These are phyloP conservation scores for Ataeniobius toweri DNA, from an alignment of 2,797 vertebrate species.

Conservation along the genomic window DNA sequence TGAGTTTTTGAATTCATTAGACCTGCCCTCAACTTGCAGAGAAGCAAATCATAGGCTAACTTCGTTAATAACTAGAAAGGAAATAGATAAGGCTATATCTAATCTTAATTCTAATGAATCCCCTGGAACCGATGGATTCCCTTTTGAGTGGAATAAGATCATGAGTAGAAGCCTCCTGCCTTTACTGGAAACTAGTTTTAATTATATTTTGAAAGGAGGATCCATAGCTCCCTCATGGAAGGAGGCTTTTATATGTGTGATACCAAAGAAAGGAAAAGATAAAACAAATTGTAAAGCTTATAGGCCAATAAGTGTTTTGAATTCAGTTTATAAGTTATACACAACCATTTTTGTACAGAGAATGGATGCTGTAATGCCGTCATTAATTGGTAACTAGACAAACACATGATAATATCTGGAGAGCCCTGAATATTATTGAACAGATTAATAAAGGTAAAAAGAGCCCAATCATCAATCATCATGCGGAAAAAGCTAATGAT, in stretches of 20 bases:
- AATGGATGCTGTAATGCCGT: not conserved
- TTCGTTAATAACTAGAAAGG: not conserved
- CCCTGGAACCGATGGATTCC: not conserved
- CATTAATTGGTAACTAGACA: not conserved
- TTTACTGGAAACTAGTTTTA: not conserved
- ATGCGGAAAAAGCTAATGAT: not conserved
- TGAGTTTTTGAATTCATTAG: no score
- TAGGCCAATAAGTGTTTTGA: conserved; percentile 2
- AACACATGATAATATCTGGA: not conserved
- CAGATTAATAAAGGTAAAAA: not conserved
- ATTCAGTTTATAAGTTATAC: not conserved
- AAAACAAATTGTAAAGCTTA: not conserved
- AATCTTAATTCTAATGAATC: not conserved
- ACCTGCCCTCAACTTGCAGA: no score
- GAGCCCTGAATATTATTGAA: not conserved
- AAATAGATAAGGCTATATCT: not conserved
- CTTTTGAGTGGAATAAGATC: not conserved
- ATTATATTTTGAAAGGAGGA: not conserved
- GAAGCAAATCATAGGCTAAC: no score
- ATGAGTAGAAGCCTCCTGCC: not conserved
- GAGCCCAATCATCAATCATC: not conserved
- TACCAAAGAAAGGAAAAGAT: not conserved
- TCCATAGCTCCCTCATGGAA: not conserved
- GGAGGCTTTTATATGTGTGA: not conserved
- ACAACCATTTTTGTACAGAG: not conserved